phyloP scores from a whole-genome alignment of 2,888 invertebrate species.

The Oligia strigilis region DNA sequence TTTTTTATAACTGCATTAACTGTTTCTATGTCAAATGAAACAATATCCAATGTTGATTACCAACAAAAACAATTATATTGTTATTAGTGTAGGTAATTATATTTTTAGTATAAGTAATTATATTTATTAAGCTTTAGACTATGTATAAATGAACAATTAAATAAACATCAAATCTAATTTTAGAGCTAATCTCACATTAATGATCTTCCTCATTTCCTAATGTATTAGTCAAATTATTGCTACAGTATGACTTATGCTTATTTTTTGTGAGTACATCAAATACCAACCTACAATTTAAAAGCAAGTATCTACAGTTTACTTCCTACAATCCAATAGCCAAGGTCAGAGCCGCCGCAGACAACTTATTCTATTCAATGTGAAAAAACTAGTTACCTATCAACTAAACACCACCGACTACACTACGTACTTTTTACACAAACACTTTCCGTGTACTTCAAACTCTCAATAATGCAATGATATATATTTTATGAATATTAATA shows the following conservation, averaged over 20 bases:
- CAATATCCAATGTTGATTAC: neutral
- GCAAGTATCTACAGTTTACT: constrained; percentile 90
- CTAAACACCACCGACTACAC: constrained; percentile 69
- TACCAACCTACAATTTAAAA: constrained; percentile 90
- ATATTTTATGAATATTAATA: constrained; percentile 26
- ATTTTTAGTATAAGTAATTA: neutral
- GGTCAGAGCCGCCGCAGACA: constrained; percentile 87
- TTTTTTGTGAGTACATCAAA: constrained; percentile 90
- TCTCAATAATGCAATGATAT: constrained; percentile 3
- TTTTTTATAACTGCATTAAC: neutral
- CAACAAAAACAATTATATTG: neutral
- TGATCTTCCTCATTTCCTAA: constrained; percentile 56
- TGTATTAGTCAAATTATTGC: constrained; percentile 68
- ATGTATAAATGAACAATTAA: constrained; percentile 27
- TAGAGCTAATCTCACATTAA: constrained; percentile 40
- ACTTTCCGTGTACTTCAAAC: constrained; percentile 36
- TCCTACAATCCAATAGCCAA: constrained; percentile 91
- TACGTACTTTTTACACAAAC: constrained; percentile 40
- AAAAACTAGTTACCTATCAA: constrained; percentile 84
- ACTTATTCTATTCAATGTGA: constrained; percentile 86
- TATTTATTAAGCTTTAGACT: neutral
- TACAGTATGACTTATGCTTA: constrained; percentile 80
- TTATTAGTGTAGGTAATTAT: neutral
- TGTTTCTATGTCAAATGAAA: neutral
- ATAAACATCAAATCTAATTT: constrained; percentile 40